These are phyloP conservation scores for Phytoseiulus persimilis DNA, from an alignment of 2,888 invertebrate genomes.

Conservation along the genomic window DNA sequence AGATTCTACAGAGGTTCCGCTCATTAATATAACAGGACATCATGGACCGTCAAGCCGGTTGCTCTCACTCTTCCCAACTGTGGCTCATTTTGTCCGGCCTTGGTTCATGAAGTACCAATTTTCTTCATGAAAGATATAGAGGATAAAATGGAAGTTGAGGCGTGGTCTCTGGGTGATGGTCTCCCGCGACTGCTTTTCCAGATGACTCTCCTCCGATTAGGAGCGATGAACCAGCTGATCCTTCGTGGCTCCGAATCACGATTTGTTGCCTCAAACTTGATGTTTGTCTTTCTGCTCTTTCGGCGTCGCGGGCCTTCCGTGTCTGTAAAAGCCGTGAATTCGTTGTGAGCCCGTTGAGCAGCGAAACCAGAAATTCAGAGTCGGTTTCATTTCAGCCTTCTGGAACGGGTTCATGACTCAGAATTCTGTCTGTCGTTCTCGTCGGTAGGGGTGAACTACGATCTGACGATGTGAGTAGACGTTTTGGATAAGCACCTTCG, in stretches of 20 bases:
- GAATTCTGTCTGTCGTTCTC: slow-evolving; percentile 19
- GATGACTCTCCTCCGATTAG: too few relatives aligned
- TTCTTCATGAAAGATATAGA: too few relatives aligned
- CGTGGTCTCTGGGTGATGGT: too few relatives aligned
- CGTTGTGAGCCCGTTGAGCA: neutral
- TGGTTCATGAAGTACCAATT: too few relatives aligned
- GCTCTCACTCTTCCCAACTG: too few relatives aligned
- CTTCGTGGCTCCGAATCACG: neutral
- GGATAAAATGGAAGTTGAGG: too few relatives aligned
- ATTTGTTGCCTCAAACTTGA: neutral
- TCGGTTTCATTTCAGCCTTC: slow-evolving; percentile 10
- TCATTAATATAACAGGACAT: too few relatives aligned
- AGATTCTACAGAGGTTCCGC: too few relatives aligned
- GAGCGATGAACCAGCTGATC: neutral
- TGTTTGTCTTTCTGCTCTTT: neutral
- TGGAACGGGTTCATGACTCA: slow-evolving; percentile 27
- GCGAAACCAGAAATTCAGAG: neutral
- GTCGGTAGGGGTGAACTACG: slow-evolving; percentile 12
- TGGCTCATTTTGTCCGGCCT: too few relatives aligned
- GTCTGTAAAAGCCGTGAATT: neutral
- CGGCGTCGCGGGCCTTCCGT: neutral
- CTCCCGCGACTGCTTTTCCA: too few relatives aligned
- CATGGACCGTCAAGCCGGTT: too few relatives aligned
- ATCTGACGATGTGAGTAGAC: neutral
- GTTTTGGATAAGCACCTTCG: too few relatives aligned